Evolutionary conservation across 2,888 invertebrate species (phyloP), one percentile per base, ranked within the genome.

Genomic region (Baccha elongata): DNA sequence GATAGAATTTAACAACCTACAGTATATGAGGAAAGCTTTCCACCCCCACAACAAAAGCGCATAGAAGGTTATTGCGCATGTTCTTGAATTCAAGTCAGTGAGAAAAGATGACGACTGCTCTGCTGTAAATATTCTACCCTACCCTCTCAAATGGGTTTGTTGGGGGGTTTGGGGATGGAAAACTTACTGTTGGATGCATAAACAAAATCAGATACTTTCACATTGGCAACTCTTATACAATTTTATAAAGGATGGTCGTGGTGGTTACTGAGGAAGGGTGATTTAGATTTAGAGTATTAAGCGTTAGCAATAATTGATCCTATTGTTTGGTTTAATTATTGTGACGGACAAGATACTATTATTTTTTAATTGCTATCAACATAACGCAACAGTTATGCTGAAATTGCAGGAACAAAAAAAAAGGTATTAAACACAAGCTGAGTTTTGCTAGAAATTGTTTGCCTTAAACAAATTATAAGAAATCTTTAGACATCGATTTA

Each of bases 31-130:
- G 52, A 83, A 73, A 83, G 83, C 83, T 83, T 83, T 83, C 72
- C 83, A 83, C 83, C 78, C 78, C 83, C 83, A 72, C 78, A 78
- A 6, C 55, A 64, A 64, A 78, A 83, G 72, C 72, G 68, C 78
- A 78, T 73, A 13, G 37, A 7, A 2, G 32, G n/a, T 15, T 53
- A 15, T n/a, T 68, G 83, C 83, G 83, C 83, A 83, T 83, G 81
- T 67, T 15, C 67, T 55, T 7, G 0, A 13, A n/a, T n/a, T n/a
- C n/a, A n/a, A 35, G 29, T 71, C 6, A 15, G 58, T 40, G 40
- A 35, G 35, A 58, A 13, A 23, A 40, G 11, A 32, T 52, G 32
- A 23, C 17, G 4, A 40, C 64, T 83, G 67, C 19, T n/a, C n/a
- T 46, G 15, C 62, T 78, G 68, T 55, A 62, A 60, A 71, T 13